Evolutionary conservation across 2,888 invertebrate genomes (phyloP).

Genomic region (Acanthosoma haemorrhoidale): DNA sequence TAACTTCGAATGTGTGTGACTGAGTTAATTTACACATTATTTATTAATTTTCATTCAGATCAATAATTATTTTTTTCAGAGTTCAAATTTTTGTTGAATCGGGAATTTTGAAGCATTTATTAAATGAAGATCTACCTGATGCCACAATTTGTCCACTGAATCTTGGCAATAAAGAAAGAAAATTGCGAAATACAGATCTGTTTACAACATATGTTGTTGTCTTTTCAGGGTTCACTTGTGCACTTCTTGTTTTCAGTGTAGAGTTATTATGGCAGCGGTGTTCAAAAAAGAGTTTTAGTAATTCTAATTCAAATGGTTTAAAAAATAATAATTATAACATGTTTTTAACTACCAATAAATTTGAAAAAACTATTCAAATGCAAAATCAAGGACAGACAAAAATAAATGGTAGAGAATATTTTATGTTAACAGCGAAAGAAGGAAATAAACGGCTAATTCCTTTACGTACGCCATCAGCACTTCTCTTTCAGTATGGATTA

Average conservation of each 20-base stretch:
- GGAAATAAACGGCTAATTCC: conserved; percentile 67
- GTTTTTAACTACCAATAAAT: not conserved
- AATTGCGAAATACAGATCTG: conserved; percentile 68
- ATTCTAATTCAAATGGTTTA: conserved; percentile 12
- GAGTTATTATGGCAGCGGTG: conserved; percentile 51
- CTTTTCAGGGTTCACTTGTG: conserved; percentile 60
- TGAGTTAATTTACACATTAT: not conserved
- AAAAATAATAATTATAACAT: conserved; percentile 16
- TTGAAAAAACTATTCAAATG: conserved; percentile 11
- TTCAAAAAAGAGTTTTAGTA: conserved; percentile 8
- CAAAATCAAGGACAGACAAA: conserved; percentile 31
- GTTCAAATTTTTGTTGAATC: conserved; percentile 64
- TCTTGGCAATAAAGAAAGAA: conserved; percentile 71
- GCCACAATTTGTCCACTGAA: conserved; percentile 76
- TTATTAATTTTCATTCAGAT: not conserved
- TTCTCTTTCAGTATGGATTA: conserved; percentile 56
- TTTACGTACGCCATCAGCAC: conserved; percentile 67
- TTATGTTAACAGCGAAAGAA: conserved; percentile 56
- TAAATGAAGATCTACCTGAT: conserved; percentile 60
- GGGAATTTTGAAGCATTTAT: conserved; percentile 66
- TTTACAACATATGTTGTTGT: conserved; percentile 75
- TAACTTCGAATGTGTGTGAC: not conserved
- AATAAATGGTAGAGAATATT: conserved; percentile 73
- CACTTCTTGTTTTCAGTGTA: conserved; percentile 58
- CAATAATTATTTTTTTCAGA: conserved; percentile 47